phyloP scores from a whole-genome alignment of 2,797 vertebrate genomes.

The Odontamblyopus lacepedii region DNA sequence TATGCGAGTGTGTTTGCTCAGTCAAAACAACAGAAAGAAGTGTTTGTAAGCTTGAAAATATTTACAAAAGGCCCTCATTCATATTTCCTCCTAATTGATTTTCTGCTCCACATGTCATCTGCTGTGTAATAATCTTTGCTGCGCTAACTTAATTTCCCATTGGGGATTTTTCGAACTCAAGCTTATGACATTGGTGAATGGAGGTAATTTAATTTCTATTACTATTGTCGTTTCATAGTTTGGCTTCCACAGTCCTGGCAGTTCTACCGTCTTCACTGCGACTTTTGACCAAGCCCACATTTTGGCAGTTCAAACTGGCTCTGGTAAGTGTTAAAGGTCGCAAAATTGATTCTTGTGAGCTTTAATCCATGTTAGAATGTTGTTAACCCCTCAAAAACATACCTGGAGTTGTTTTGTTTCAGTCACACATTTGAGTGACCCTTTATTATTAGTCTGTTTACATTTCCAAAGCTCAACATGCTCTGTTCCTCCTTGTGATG shows the following conservation, averaged over 20 bases:
- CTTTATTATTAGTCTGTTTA: too few species aligned
- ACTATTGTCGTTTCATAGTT: slow-evolving; percentile 70
- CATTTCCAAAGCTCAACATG: too few species aligned
- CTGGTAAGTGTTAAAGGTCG: slow-evolving; percentile 82
- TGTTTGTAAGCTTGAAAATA: slow-evolving; percentile 2
- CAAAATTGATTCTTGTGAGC: too few species aligned
- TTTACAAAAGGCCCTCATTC: slow-evolving; percentile 13
- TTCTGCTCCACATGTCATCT: slow-evolving; percentile 5
- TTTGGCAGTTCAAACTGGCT: slow-evolving; percentile 87
- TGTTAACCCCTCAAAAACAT: too few species aligned
- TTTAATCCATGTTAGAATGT: too few species aligned
- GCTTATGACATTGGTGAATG: slow-evolving; percentile 13
- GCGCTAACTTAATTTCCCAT: slow-evolving; percentile 9
- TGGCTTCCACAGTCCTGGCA: slow-evolving; percentile 85
- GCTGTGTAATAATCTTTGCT: slow-evolving; percentile 10
- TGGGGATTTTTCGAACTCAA: slow-evolving; percentile 2
- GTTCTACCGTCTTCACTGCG: slow-evolving; percentile 87
- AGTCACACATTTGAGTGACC: too few species aligned
- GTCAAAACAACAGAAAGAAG: slow-evolving; percentile 7
- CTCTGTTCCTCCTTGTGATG: too few species aligned
- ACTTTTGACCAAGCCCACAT: slow-evolving; percentile 83
- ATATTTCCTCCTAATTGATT: slow-evolving; percentile 16
- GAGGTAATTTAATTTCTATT: slow-evolving; percentile 15
- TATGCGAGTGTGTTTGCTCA: not conserved
- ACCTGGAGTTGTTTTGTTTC: too few species aligned